Evolutionary conservation across 2,888 invertebrate genomes (phyloP).

Genomic region (Drosophila kuntzei): DNA sequence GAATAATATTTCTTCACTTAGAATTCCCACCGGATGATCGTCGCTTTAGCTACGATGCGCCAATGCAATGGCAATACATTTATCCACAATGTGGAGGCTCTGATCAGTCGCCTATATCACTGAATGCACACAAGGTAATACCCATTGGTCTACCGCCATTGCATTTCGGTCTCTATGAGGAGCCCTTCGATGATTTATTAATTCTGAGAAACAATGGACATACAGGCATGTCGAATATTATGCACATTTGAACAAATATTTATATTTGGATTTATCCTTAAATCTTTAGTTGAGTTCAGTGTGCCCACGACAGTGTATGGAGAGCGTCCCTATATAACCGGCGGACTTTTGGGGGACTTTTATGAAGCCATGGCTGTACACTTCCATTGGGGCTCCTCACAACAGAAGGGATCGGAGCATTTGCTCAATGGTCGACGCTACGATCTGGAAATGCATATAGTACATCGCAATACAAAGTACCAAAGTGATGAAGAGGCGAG

Average conservation of each 20-base stretch:
- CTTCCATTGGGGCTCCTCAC: slow-evolving; percentile 91
- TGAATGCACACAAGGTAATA: slow-evolving; percentile 64
- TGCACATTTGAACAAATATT: neutral
- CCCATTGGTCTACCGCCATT: slow-evolving; percentile 86
- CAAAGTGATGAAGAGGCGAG: slow-evolving; percentile 86
- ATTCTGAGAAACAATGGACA: slow-evolving; percentile 90
- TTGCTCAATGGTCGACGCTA: slow-evolving; percentile 85
- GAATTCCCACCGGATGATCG: slow-evolving; percentile 48
- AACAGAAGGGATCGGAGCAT: slow-evolving; percentile 88
- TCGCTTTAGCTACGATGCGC: slow-evolving; percentile 75
- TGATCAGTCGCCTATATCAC: slow-evolving; percentile 87
- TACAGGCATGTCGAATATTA: slow-evolving; percentile 82
- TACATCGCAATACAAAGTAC: slow-evolving; percentile 88
- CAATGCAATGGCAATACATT: slow-evolving; percentile 86
- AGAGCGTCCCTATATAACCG: slow-evolving; percentile 70
- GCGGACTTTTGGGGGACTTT: slow-evolving; percentile 63
- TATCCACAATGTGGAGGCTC: slow-evolving; percentile 88
- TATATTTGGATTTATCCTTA: neutral
- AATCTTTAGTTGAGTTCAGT: slow-evolving; percentile 71
- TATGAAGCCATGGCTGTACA: slow-evolving; percentile 79
- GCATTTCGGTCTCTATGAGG: slow-evolving; percentile 89
- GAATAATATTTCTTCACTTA: slow-evolving; percentile 14
- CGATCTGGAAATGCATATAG: slow-evolving; percentile 89
- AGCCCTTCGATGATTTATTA: slow-evolving; percentile 87
- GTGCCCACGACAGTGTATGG: slow-evolving; percentile 71